Percentiles rank a stretch among this genome's conserved stretches.
phyloP scores from a whole-genome alignment of 2,888 invertebrate genomes.

The Pristionchus maxplancki region DNA sequence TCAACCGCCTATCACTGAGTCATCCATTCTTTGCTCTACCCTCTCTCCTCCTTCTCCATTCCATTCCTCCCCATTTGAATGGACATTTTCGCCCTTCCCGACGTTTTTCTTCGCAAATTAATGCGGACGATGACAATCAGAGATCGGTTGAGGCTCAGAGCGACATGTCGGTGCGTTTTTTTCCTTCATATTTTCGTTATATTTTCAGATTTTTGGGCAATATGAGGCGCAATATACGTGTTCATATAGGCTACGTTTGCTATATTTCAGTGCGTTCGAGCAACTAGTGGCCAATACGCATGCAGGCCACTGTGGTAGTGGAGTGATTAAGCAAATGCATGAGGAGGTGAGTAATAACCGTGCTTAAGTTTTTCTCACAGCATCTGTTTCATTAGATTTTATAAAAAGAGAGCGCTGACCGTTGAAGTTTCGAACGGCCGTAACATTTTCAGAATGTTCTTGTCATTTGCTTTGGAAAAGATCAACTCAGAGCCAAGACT shows the following conservation, averaged over 20 bases:
- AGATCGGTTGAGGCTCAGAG: not conserved
- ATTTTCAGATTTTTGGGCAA: too few relatives aligned
- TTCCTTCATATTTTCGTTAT: too few relatives aligned
- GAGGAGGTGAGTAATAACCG: not conserved
- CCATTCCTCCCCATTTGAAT: not conserved
- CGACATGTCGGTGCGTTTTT: not conserved
- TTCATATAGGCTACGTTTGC: too few relatives aligned
- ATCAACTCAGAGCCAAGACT: not conserved
- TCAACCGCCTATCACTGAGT: too few relatives aligned
- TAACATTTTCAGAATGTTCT: not conserved
- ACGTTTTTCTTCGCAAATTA: not conserved
- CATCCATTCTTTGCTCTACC: too few relatives aligned
- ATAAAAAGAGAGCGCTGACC: too few relatives aligned
- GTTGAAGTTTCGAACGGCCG: too few relatives aligned
- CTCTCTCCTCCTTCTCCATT: not conserved
- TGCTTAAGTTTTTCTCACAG: not conserved
- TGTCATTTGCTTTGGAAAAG: not conserved
- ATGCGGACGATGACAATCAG: not conserved
- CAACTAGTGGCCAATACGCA: not conserved
- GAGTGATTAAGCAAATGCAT: not conserved
- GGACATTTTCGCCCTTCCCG: not conserved
- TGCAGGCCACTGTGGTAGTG: not conserved
- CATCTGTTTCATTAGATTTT: not conserved
- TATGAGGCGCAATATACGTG: too few relatives aligned
- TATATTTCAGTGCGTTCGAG: not conserved